Base-by-base conservation (phyloP, 2,797 vertebrate species). In the Acipenser ruthenus region DNA sequence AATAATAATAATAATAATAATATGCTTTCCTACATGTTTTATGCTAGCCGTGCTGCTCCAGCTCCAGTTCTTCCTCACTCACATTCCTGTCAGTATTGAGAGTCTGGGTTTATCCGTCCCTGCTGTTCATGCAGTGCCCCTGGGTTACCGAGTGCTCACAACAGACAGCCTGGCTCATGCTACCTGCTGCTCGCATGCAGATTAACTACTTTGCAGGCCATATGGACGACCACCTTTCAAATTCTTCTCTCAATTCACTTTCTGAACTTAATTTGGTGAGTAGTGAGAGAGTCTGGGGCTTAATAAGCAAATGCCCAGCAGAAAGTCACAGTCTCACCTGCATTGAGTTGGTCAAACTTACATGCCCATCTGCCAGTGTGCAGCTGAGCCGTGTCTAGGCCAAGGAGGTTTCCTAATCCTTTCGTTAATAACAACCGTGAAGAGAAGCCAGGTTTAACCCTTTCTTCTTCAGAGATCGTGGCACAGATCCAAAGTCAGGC, bases 11-110 rank as follows among this genome's bases (percentile, higher is more conserved):
- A 37, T 37, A 37, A 37, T 37, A 37, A 37, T 37, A 37, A 37
- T 37, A 37, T 37, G 23, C 23, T 37, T 37, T 37, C 23, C 23
- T 37, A 37, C 23, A 37, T 37, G 23, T 37, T 37, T 37, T 58
- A 13, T 13, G 10, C 55, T 13, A 11, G 10, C 12, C 12, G 2
- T 58, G 10, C 55, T 11, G 11, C 55, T 53, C 12, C 59, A 60
- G 59, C 8, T 8, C n/a, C 15, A 62, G n/a, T 37, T 62, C 60
- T 8, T 62, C 11, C 18, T 9, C 47, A 8, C 15, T 15, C 6
- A 77, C 88, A 91, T 90, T 90, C 90, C 83, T 86, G 73, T 75
- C 86, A 83, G 86, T 81, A 86, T 90, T 90, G 87, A 85, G 79
- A 82, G 80, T 66, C 77, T 67, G 75, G 68, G 80, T 79, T 82